phyloP scores from a whole-genome alignment of 53 echinoderm and acorn worm genomes.

The Apostichopus leukothele region DNA sequence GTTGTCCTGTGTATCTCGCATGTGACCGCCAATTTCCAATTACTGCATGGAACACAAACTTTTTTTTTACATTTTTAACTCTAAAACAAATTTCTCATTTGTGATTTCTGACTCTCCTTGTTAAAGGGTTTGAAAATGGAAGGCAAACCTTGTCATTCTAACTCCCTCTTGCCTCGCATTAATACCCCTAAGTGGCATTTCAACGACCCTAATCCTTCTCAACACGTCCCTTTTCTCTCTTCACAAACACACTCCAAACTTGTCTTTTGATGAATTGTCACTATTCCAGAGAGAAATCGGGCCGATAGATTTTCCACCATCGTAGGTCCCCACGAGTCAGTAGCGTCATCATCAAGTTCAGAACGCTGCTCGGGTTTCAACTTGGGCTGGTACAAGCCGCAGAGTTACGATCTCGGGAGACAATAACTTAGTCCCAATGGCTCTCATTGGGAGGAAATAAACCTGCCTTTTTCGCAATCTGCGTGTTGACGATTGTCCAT shows the following conservation, averaged over 20 bases:
- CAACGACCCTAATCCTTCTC: conserved; percentile 55
- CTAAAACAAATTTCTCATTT: conserved; percentile 47
- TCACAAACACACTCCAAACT: conserved; percentile 31
- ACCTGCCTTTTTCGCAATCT: conserved; percentile 55
- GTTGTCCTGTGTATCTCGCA: conserved; percentile 35
- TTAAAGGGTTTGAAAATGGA: conserved; percentile 41
- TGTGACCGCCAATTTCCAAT: conserved; percentile 51
- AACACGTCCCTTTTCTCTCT: conserved; percentile 48
- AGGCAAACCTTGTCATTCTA: conserved; percentile 43
- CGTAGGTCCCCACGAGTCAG: conserved; percentile 36
- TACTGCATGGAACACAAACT: conserved; percentile 12
- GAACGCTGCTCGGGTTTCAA: conserved; percentile 45
- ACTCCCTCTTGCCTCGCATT: conserved; percentile 46
- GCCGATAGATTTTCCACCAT: conserved; percentile 48
- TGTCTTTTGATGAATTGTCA: conserved; percentile 47
- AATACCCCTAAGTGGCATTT: conserved; percentile 55
- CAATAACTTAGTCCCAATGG: conserved; percentile 48
- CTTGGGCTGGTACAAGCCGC: conserved; percentile 39
- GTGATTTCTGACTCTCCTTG: conserved; percentile 47
- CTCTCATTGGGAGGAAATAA: conserved; percentile 50
- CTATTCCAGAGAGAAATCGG: conserved; percentile 49
- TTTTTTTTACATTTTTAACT: not conserved
- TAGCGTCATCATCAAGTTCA: conserved; percentile 48
- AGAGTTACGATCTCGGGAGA: conserved; percentile 52
- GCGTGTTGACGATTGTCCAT: conserved; percentile 51